Base-by-base conservation (phyloP, 2,888 invertebrate genomes). In the Drosophila mimica region DNA sequence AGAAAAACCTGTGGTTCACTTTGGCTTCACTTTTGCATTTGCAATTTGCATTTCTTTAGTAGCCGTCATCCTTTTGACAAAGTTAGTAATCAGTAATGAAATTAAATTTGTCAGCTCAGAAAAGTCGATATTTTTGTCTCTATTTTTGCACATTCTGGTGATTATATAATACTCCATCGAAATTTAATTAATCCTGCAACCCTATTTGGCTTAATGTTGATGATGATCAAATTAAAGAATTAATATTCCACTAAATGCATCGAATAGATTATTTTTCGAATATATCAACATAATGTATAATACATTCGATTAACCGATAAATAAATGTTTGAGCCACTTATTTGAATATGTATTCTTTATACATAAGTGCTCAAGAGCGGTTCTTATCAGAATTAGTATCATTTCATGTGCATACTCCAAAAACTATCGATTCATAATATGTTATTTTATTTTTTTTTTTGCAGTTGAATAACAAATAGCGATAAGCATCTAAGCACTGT, bases 401-500 rank as follows among this genome's bases (percentile, higher is more conserved):
- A 49, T 31, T 70, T 40, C 15, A 25, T 74, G 31, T 25, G 34
- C 30, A 51, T 52, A 68, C 56, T 59, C 11, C 48, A 53, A 34
- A 52, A 31, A 48, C 74, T 48, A 54, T 59, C 70, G 70, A 69
- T 52, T 52, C 53, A 49, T 48, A 60, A 33, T 34, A 49, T 48
- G 20, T 43, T 56, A 17, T 17, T 30, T 11, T 17, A 4, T 30
- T 17, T 49, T 5, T 46, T 6, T n/a, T 46, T 53, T 59, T 40
- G 58, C 8, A 33, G 36, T 28, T 48, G 36, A 34, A 49, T 28
- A 28, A 54, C 56, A 46, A 4, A 36, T 0, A 13, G 33, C 57
- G 74, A 76, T 70, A 75, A 75, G 49, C 54, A 60, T 52, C 54
- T 48, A 13, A 11, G 25, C 54, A 63, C 49, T 68, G 72, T 80